These are phyloP conservation scores for Macrosoma leucophasiata DNA, from an alignment of 2,888 invertebrate species.

Conservation along the genomic window DNA sequence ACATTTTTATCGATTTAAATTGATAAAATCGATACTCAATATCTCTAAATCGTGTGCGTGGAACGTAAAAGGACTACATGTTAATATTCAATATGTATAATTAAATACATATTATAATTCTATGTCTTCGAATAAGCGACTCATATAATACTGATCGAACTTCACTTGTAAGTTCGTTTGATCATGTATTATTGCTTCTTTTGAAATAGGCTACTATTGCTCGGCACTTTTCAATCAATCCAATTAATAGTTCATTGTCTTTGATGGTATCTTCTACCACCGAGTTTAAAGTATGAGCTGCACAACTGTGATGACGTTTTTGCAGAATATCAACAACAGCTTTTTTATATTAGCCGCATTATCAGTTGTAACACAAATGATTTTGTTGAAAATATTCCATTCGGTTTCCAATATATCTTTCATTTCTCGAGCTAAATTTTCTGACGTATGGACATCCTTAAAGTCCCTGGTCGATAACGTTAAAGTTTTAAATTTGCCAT, in stretches of 20 bases:
- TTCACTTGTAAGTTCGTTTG: too few species aligned
- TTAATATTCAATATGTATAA: too few species aligned
- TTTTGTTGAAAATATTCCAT: conserved; percentile 20
- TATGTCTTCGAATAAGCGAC: too few species aligned
- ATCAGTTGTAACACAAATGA: conserved; percentile 19
- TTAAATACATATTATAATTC: too few species aligned
- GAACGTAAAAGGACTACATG: too few species aligned
- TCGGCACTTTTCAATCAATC: conserved; percentile 9
- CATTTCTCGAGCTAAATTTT: conserved; percentile 16
- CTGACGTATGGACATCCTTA: conserved; percentile 8
- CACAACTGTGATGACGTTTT: conserved; percentile 1
- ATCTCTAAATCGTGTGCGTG: too few species aligned
- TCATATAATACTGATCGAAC: too few species aligned
- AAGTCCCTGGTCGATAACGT: conserved; percentile 11
- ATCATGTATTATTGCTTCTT: conserved; percentile 10
- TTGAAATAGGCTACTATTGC: conserved; percentile 9
- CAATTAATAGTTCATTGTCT: conserved; percentile 8
- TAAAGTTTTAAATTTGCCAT: conserved; percentile 11
- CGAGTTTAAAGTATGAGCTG: too few species aligned
- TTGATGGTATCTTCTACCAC: conserved; percentile 6
- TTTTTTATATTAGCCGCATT: conserved; percentile 20
- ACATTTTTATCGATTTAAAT: too few species aligned
- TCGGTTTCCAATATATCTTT: conserved; percentile 18
- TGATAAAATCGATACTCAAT: too few species aligned
- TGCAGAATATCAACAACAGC: conserved; percentile 12